Evolutionary conservation across 2,888 invertebrate species (phyloP), one percentile per base, ranked within the genome.

Genomic region (Aethes cnicana): DNA sequence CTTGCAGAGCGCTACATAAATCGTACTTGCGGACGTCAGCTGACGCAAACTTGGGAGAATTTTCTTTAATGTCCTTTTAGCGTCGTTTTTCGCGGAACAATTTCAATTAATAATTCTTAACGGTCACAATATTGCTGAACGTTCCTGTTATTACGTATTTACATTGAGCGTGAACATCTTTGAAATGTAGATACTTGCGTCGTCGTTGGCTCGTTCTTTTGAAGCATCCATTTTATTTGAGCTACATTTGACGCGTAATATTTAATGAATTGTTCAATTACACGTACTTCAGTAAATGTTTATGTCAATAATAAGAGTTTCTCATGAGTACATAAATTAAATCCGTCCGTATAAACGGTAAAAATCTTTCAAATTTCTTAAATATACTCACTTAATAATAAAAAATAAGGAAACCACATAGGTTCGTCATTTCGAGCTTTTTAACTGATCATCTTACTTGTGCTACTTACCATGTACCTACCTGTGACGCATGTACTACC

Each of bases 61-160:
- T 84, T 83, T 81, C 83, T 81, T 81, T 86, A 87, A 88, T 86
- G 84, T 85, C 84, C 79, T 81, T 76, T 77, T 72, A 68, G 73
- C 71, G 77, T 76, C 84, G 81, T 84, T 85, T 84, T 81, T 78
- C 78, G 79, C 61, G 64, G 74, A 82, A 81, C 78, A 75, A 72
- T 81, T 86, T 87, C 82, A 87, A 88, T 87, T 87, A 84, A 84
- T 86, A 83, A 81, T 81, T 80, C 81, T 81, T 78, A 81, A 74
- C 72, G 63, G 70, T 66, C 60, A 61, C 62, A 66, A 69, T 62
- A 50, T 54, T 56, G 48, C 58, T 54, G 57, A 58, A 59, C 55
- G 63, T 63, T 66, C 57, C 60, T 59, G 61, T 65, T 64, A 60
- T 65, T 65, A 61, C 62, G 52, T 67, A 64, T 66, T 64, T 62